Evolutionary conservation across 2,888 invertebrate genomes (phyloP).

Genomic region (Disparrhopalites patrizii): DNA sequence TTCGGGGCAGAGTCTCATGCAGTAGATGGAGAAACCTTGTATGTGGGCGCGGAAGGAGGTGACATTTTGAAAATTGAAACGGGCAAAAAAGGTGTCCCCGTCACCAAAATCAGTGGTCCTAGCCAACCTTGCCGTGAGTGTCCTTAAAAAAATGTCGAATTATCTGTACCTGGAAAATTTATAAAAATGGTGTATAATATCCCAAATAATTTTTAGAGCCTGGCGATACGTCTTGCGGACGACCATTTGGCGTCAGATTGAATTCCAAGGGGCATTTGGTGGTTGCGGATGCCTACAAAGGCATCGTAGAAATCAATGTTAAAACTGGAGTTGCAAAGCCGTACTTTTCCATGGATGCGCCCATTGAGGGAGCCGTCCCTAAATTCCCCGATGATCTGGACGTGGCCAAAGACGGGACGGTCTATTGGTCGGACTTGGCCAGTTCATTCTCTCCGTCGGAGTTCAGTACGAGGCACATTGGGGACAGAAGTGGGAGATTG

Average conservation of each 20-base stretch:
- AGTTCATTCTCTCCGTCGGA: constrained; percentile 62
- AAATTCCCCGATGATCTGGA: constrained; percentile 71
- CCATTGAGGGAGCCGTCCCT: constrained; percentile 64
- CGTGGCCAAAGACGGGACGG: constrained; percentile 70
- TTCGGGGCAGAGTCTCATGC: constrained; percentile 77
- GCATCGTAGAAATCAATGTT: constrained; percentile 78
- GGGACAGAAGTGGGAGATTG: constrained; percentile 58
- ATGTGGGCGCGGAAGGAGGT: constrained; percentile 58
- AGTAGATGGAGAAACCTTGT: constrained; percentile 69
- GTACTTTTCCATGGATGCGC: constrained; percentile 52
- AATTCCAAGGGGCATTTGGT: constrained; percentile 65
- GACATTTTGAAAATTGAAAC: not conserved
- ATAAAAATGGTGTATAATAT: too few species aligned
- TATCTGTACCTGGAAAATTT: too few species aligned
- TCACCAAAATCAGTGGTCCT: not conserved
- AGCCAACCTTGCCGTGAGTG: constrained; percentile 9
- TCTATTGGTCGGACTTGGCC: constrained; percentile 90
- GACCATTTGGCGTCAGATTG: constrained; percentile 80
- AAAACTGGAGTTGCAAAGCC: constrained; percentile 49
- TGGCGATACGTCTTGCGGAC: constrained; percentile 64
- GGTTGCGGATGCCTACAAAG: constrained; percentile 80
- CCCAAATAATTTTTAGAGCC: not conserved
- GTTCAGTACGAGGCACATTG: not conserved
- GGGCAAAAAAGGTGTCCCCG: constrained; percentile 4
- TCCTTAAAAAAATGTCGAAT: not conserved